These are phyloP conservation scores for Umimayanthus chanpuru DNA, from an alignment of 92 coral and sea anemone genomes.

Conservation along the genomic window DNA sequence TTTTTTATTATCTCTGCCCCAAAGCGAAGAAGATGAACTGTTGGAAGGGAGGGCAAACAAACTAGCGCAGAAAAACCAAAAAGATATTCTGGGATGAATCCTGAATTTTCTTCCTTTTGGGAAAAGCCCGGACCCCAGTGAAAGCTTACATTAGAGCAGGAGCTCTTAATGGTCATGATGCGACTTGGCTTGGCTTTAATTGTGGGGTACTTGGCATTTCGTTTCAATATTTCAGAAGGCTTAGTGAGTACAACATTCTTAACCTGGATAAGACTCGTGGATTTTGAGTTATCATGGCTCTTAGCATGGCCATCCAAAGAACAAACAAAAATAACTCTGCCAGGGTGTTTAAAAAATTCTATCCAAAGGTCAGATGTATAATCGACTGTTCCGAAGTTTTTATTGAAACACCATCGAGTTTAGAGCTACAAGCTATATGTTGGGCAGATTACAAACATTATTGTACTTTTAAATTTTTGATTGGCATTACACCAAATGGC, in stretches of 20 bases:
- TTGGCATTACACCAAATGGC: conserved; percentile 50
- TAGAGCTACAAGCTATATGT: conserved; percentile 31
- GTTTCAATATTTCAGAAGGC: conserved; percentile 29
- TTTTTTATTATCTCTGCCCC: conserved; percentile 45
- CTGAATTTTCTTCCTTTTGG: conserved; percentile 33
- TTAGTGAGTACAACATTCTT: conserved; percentile 30
- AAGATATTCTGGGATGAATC: conserved; percentile 30
- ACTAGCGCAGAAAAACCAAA: conserved; percentile 39
- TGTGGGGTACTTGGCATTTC: conserved; percentile 38
- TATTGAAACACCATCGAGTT: conserved; percentile 35
- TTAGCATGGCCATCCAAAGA: conserved; percentile 44
- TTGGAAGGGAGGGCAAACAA: conserved; percentile 50
- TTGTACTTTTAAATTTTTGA: conserved; percentile 26
- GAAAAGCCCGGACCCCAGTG: conserved; percentile 31
- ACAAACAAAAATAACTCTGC: conserved; percentile 29
- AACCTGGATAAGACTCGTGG: conserved; percentile 43
- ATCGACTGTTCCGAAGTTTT: conserved; percentile 47
- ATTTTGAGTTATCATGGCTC: conserved; percentile 28
- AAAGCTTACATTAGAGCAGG: conserved; percentile 28
- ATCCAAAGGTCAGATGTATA: conserved; percentile 24
- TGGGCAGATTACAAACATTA: conserved; percentile 51
- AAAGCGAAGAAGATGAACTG: conserved; percentile 38
- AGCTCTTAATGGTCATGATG: conserved; percentile 42
- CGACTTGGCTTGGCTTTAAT: conserved; percentile 26
- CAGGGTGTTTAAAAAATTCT: too few relatives aligned